These are phyloP conservation scores for Pelobates cultripes DNA, from an alignment of 2,797 vertebrate species.

Conservation along the genomic window DNA sequence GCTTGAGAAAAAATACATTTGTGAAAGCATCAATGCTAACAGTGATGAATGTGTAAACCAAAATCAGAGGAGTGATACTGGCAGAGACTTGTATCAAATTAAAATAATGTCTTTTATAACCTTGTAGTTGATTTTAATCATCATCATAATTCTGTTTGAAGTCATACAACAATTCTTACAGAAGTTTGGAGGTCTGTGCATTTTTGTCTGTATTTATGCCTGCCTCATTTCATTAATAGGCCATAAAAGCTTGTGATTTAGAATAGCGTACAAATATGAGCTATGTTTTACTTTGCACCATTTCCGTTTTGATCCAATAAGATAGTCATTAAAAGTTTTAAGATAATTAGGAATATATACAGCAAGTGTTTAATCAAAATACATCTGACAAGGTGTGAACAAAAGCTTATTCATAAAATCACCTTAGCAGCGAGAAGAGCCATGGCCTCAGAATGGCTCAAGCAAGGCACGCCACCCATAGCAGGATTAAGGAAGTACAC, in stretches of 20 bases:
- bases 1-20: slow-evolving; percentile 7
- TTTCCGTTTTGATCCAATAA: slow-evolving; percentile 39
- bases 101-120: slow-evolving; percentile 15
- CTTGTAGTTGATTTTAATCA: background rate
- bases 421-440: no score
- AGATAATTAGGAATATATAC: slow-evolving; percentile 52
- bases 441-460: no score
- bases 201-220: slow-evolving; percentile 24
- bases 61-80: background rate
- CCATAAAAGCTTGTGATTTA: slow-evolving; percentile 39
- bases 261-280: slow-evolving; percentile 2
- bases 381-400: background rate
- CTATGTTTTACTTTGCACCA: slow-evolving; percentile 29
- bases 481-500: no score
- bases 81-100: background rate
- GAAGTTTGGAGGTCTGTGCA: background rate
- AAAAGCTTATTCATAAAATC: no score
- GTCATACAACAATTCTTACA: slow-evolving; percentile 6
- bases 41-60: background rate
- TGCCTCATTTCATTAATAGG: slow-evolving; percentile 35
- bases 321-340: slow-evolving; percentile 46
- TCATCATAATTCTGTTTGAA: slow-evolving; percentile 14
- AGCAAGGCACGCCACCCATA: no score
- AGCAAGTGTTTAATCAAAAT: slow-evolving; percentile 51
- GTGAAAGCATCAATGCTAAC: background rate